Evolutionary conservation across 1,140 invertebrate species (phyloP).

Genomic region (Anoplophora glabripennis): DNA sequence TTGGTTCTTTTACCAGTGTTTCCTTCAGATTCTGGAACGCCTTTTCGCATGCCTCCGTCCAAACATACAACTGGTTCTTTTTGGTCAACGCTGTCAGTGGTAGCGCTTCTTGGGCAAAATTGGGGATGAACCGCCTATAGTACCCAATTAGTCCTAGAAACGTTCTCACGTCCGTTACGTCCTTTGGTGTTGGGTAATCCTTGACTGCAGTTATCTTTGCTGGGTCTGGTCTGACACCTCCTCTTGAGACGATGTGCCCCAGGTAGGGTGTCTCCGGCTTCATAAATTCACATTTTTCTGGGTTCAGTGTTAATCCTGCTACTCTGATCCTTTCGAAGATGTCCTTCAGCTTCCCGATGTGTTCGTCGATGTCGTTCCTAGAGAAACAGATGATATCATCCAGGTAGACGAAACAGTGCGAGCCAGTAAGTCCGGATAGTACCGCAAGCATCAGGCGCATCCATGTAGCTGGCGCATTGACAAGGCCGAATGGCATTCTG

Average conservation of each 20-base stretch:
- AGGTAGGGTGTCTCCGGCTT: constrained; percentile 44
- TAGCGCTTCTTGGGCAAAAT: not conserved
- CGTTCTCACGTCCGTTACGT: constrained; percentile 33
- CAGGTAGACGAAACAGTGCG: constrained; percentile 25
- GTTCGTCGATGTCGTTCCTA: constrained; percentile 28
- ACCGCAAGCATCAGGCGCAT: too few species aligned
- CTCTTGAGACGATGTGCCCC: constrained; percentile 38
- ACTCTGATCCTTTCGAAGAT: too few species aligned
- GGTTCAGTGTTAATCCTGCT: constrained; percentile 39
- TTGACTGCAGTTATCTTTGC: constrained; percentile 31
- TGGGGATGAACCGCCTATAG: constrained; percentile 22
- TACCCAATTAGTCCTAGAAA: constrained; percentile 22
- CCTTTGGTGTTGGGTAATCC: constrained; percentile 33
- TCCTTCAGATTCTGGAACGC: constrained; percentile 27
- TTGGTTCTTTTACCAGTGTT: constrained; percentile 37
- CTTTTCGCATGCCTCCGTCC: constrained; percentile 21
- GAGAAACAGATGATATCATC: constrained; percentile 32
- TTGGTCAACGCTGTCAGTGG: constrained; percentile 36
- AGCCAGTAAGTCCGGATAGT: too few species aligned
- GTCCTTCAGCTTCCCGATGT: constrained; percentile 17
- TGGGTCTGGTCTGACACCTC: constrained; percentile 22
- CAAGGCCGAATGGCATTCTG: constrained; percentile 49
- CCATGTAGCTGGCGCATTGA: constrained; percentile 26
- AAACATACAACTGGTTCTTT: constrained; percentile 40
- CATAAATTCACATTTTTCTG: constrained; percentile 45